phyloP scores from a whole-genome alignment of 2,113 vertebrate species.

The Phaethornis superciliosus region DNA sequence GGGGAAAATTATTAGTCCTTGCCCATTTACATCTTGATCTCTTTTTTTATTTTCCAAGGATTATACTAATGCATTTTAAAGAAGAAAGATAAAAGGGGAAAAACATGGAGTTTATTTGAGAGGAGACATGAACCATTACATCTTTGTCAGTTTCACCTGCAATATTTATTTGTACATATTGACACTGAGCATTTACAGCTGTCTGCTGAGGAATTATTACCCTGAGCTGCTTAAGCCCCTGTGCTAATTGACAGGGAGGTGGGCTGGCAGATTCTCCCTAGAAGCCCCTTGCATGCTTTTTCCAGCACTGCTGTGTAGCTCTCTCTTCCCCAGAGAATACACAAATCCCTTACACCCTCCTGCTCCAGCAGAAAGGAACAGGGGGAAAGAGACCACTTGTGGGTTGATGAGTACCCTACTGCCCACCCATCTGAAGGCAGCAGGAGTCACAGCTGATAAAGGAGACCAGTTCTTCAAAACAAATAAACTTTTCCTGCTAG shows the following conservation, averaged over 20 bases:
- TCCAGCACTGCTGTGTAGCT: not conserved
- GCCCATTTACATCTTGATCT: not conserved
- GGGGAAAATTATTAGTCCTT: not conserved
- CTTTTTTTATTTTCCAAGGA: not conserved
- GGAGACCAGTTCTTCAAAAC: not conserved
- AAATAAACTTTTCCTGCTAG: not conserved
- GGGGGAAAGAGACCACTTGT: not conserved
- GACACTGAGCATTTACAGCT: conserved; percentile 59
- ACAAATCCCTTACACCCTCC: not conserved
- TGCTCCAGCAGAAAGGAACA: not conserved
- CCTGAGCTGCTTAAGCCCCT: conserved; percentile 34
- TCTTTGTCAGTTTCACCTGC: conserved; percentile 20
- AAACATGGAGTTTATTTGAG: not conserved
- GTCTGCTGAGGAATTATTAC: conserved; percentile 33
- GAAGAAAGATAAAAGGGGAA: not conserved
- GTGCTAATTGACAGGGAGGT: not conserved
- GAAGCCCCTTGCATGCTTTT: not conserved
- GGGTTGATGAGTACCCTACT: not conserved
- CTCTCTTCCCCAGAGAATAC: not conserved
- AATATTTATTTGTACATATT: conserved; percentile 66
- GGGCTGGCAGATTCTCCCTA: not conserved
- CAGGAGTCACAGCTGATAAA: not conserved
- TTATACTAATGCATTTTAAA: not conserved
- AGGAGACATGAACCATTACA: not conserved
- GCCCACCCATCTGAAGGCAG: not conserved